Percentiles rank a stretch among this genome's conserved stretches.
phyloP scores from a whole-genome alignment of 2,113 vertebrate genomes.

The Hyaena hyaena region DNA sequence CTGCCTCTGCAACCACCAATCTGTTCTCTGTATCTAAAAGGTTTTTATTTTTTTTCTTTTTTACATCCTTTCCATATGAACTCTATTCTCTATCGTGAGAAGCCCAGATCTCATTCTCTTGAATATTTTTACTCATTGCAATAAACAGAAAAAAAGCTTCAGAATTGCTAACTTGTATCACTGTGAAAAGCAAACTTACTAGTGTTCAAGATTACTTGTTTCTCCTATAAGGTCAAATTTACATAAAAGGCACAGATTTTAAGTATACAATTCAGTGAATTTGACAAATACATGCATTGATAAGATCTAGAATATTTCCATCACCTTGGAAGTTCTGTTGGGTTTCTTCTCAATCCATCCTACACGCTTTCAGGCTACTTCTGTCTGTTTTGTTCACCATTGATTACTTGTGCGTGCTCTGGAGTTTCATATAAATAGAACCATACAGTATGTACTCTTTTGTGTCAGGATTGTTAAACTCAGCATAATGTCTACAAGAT shows the following conservation, averaged over 20 bases:
- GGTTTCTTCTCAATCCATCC: background rate
- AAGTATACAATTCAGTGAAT: background rate
- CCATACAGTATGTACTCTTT: background rate
- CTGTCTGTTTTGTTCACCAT: background rate
- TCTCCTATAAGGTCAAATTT: background rate
- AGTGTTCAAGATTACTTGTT: background rate
- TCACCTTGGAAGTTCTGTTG: background rate
- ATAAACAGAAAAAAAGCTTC: background rate
- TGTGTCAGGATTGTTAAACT: background rate
- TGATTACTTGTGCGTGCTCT: background rate
- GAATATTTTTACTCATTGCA: background rate
- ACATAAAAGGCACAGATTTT: background rate
- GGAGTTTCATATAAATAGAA: background rate
- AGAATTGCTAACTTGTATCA: background rate
- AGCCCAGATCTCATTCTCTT: background rate
- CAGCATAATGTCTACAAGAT: background rate
- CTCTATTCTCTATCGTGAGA: background rate
- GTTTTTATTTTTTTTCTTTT: background rate
- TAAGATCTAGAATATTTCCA: background rate
- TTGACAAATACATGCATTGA: background rate
- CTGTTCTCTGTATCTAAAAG: background rate
- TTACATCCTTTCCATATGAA: background rate
- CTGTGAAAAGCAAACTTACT: background rate
- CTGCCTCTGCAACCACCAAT: background rate
- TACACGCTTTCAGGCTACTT: background rate